Evolutionary conservation across 2,888 invertebrate genomes (phyloP).

Genomic region (Pseudococcus longispinus): DNA sequence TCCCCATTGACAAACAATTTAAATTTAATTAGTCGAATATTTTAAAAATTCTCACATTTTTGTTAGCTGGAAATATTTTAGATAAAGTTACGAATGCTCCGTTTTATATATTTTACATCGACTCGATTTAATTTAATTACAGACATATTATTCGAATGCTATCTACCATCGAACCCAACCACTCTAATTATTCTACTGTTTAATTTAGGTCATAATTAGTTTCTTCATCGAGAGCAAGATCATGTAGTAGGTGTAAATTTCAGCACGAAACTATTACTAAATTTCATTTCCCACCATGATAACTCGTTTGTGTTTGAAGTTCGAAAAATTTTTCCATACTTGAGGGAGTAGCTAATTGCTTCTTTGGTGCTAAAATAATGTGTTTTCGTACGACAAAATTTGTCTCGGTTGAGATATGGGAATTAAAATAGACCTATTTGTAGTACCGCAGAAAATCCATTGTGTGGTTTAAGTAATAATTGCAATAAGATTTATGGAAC

Average conservation of each 20-base stretch:
- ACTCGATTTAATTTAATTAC: not conserved
- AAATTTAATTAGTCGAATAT: not conserved
- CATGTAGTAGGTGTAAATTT: not conserved
- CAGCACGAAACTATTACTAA: not conserved
- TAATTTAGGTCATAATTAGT: not conserved
- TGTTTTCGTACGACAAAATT: not conserved
- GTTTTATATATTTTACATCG: not conserved
- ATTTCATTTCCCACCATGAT: not conserved
- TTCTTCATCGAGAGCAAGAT: not conserved
- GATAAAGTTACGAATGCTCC: not conserved
- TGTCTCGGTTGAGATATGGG: not conserved
- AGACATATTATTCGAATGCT: not conserved
- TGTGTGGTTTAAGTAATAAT: not conserved
- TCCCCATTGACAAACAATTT: not conserved
- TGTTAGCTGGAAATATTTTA: not conserved
- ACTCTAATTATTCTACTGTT: not conserved
- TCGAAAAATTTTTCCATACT: not conserved
- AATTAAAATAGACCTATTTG: not conserved
- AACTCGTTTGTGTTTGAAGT: not conserved
- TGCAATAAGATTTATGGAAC: not conserved
- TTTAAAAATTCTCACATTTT: not conserved
- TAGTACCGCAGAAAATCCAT: not conserved
- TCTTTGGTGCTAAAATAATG: not conserved
- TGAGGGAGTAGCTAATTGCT: not conserved
- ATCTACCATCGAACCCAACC: not conserved